A percentile compares a stretch with the other conserved stretches of the same genome.
Evolutionary conservation across 2,113 vertebrate species (phyloP).

Genomic region (Forbesichthys agassizii): DNA sequence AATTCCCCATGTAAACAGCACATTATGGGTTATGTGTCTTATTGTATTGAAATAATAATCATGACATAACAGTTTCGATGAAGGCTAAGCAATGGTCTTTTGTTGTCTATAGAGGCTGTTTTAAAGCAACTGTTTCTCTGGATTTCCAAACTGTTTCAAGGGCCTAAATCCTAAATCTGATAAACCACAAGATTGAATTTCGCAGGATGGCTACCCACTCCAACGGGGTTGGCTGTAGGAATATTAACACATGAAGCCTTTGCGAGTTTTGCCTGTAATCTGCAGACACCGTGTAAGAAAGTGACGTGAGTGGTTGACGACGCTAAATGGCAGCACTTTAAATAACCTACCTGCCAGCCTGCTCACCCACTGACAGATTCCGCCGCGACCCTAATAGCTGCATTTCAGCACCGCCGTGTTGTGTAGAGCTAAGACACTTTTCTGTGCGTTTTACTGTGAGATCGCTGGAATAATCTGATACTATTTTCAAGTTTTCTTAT

Average conservation of each 20-base stretch:
- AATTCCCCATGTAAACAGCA: no score
- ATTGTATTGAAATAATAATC: no score
- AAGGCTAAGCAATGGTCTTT: no score
- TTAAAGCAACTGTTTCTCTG: no score
- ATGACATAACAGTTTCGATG: no score
- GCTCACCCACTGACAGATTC: slow-evolving; percentile 44
- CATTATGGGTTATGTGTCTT: no score
- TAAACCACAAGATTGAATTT: no score
- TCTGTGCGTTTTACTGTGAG: neutral
- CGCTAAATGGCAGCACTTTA: slow-evolving; percentile 70
- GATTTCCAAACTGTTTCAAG: no score
- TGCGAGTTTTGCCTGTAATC: slow-evolving; percentile 52
- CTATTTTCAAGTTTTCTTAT: neutral
- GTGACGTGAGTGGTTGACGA: slow-evolving; percentile 71
- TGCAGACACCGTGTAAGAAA: slow-evolving; percentile 40
- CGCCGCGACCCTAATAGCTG: slow-evolving; percentile 26
- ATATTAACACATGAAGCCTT: slow-evolving; percentile 28
- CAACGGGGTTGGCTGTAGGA: slow-evolving; percentile 2
- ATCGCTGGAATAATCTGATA: no score
- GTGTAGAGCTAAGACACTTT: slow-evolving; percentile 48
- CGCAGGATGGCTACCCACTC: neutral
- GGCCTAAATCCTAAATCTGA: no score
- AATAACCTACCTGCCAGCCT: slow-evolving; percentile 58
- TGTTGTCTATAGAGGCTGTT: no score
- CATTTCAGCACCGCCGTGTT: slow-evolving; percentile 47